phyloP scores from a whole-genome alignment of 2,113 vertebrate genomes.

The Scomber colias region DNA sequence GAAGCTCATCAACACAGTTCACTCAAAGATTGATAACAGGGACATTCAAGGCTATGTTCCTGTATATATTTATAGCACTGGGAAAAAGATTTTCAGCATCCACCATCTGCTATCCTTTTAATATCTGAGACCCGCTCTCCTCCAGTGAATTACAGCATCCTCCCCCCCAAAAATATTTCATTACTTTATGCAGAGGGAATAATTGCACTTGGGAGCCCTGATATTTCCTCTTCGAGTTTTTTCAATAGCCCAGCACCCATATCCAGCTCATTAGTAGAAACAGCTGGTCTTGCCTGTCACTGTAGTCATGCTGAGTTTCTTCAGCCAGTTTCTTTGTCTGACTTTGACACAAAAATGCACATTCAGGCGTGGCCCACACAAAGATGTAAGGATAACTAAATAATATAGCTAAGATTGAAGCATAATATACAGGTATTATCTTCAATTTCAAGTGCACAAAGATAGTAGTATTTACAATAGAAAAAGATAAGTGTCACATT shows the following conservation, averaged over 20 bases:
- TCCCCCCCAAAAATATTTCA: constrained; percentile 40
- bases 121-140: constrained; percentile 54
- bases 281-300: constrained; percentile 62
- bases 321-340: constrained; percentile 30
- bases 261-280: constrained; percentile 70
- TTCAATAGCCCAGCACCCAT: constrained; percentile 52
- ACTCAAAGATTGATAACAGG: constrained; percentile 27
- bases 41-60: constrained; percentile 38
- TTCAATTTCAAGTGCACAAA: neutral
- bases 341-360: constrained; percentile 25
- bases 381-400: neutral
- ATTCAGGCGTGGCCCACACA: neutral
- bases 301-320: constrained; percentile 34
- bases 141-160: constrained; percentile 46
- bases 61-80: constrained; percentile 47
- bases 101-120: constrained; percentile 63
- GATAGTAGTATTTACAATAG: neutral
- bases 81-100: neutral
- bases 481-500: neutral
- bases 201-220: constrained; percentile 61
- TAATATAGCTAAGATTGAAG: neutral
- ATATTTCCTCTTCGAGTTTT: constrained; percentile 58
- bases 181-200: constrained; percentile 61
- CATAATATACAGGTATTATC: neutral
- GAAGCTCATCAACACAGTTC: constrained; percentile 19